Conservation (phyloP, 2,113 vertebrate species). For the Xenopus laevis region DNA sequence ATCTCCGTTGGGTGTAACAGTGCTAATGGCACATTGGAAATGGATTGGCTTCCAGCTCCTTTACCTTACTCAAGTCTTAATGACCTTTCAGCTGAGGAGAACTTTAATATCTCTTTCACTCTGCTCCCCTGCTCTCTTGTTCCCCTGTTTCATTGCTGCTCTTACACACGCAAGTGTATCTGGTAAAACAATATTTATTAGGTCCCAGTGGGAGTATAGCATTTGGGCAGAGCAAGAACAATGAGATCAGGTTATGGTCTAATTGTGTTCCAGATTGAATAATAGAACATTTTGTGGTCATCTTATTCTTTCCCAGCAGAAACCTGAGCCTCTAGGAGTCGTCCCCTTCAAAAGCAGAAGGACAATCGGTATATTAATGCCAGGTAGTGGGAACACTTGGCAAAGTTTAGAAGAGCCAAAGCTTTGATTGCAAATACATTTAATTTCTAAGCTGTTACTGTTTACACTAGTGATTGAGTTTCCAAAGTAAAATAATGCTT, state of each 20-base stretch:
- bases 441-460: too few relatives aligned
- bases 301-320: constrained; percentile 30
- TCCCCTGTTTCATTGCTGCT: constrained; percentile 12
- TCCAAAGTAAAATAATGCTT: too few relatives aligned
- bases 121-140: constrained; percentile 19
- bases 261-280: constrained; percentile 24
- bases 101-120: constrained; percentile 13
- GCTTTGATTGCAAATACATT: neutral
- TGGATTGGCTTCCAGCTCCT: neutral
- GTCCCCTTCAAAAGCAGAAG: constrained; percentile 8
- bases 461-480: too few relatives aligned
- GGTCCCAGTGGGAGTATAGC: constrained; percentile 28
- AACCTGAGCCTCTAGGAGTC: constrained; percentile 11
- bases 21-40: constrained; percentile 5
- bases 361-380: neutral
- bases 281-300: constrained; percentile 38
- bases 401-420: neutral
- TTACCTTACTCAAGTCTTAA: neutral
- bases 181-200: constrained; percentile 40
- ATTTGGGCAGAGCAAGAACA: constrained; percentile 19
- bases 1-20: neutral
- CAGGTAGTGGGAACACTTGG: constrained; percentile 21
- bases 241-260: constrained; percentile 17
- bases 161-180: neutral
- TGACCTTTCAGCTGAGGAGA: constrained; percentile 11